These are phyloP conservation scores for Drosophila takahashii DNA, from an alignment of 1,140 invertebrate species.

Conservation along the genomic window DNA sequence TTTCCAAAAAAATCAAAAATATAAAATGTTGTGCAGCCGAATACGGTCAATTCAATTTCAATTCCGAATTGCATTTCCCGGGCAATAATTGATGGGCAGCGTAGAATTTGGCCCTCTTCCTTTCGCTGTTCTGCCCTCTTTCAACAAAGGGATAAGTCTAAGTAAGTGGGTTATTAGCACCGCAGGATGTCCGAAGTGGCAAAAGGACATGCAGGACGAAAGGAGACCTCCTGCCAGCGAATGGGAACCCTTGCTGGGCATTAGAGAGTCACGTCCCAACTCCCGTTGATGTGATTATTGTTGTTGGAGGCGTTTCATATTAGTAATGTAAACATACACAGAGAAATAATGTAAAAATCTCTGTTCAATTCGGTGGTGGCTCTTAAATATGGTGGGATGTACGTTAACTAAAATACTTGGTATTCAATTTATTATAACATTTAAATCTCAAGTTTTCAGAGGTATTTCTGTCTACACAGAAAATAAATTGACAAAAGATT, in stretches of 20 bases:
- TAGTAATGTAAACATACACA: conserved; percentile 75
- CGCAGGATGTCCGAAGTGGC: conserved; percentile 64
- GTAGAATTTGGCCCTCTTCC: not conserved
- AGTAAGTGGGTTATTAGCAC: conserved; percentile 82
- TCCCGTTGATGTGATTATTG: conserved; percentile 60
- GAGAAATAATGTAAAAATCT: not conserved
- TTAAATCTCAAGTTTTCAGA: too few relatives aligned
- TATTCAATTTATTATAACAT: not conserved
- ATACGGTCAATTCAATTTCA: conserved; percentile 41
- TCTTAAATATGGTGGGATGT: not conserved
- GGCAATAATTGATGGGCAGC: conserved; percentile 61
- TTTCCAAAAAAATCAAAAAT: conserved; percentile 9
- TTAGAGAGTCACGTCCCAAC: conserved; percentile 64
- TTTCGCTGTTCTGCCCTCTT: conserved; percentile 1
- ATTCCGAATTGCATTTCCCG: conserved; percentile 34
- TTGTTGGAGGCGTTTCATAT: conserved; percentile 65
- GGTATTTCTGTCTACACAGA: too few relatives aligned
- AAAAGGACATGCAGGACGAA: conserved; percentile 40
- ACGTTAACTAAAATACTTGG: not conserved
- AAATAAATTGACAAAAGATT: too few relatives aligned
- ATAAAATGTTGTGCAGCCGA: conserved; percentile 12
- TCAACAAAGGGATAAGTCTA: conserved; percentile 79
- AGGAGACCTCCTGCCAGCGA: conserved; percentile 27
- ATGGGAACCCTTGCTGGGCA: conserved; percentile 60
- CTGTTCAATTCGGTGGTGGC: not conserved